Conservation (phyloP, 2,113 vertebrate genomes). For the Ia io region DNA sequence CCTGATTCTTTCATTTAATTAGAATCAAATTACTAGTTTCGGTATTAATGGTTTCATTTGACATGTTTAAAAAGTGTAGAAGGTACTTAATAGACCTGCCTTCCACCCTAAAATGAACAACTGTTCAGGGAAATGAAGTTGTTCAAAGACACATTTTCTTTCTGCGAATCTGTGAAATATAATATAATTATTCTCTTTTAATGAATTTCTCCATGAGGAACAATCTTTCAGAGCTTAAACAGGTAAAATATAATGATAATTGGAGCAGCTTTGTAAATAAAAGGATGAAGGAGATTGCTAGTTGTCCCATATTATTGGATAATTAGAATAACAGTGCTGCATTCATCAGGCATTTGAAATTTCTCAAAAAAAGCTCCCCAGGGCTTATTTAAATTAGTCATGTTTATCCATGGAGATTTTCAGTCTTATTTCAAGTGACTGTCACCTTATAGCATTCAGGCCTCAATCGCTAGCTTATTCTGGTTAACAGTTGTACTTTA, state of each 20-base stretch:
- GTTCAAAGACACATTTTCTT: constrained; percentile 84
- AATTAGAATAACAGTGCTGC: constrained; percentile 62
- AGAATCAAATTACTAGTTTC: constrained; percentile 62
- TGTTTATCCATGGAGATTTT: constrained; percentile 56
- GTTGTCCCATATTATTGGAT: constrained; percentile 70
- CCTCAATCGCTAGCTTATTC: constrained; percentile 8
- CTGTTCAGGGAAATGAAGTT: constrained; percentile 84
- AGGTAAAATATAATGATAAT: constrained; percentile 78
- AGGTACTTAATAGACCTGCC: constrained; percentile 83
- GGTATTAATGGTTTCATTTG: constrained; percentile 72
- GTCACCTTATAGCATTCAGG: not conserved
- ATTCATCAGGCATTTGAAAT: constrained; percentile 63
- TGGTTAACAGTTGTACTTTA: constrained; percentile 27
- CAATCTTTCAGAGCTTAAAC: constrained; percentile 73
- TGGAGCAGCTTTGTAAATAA: constrained; percentile 81
- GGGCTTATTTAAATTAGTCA: constrained; percentile 60
- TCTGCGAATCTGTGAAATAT: constrained; percentile 83
- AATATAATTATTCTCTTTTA: constrained; percentile 82
- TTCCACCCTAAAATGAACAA: constrained; percentile 84
- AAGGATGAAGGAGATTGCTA: constrained; percentile 80
- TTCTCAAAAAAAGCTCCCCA: constrained; percentile 61
- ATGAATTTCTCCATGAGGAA: constrained; percentile 80
- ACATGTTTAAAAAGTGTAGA: constrained; percentile 72
- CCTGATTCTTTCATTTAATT: constrained; percentile 52
- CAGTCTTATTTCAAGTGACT: constrained; percentile 53